Evolutionary conservation across 23 tunicate genomes (phyloP), one percentile per base, ranked within the genome.

Genomic region (Trididemnum nubilum): DNA sequence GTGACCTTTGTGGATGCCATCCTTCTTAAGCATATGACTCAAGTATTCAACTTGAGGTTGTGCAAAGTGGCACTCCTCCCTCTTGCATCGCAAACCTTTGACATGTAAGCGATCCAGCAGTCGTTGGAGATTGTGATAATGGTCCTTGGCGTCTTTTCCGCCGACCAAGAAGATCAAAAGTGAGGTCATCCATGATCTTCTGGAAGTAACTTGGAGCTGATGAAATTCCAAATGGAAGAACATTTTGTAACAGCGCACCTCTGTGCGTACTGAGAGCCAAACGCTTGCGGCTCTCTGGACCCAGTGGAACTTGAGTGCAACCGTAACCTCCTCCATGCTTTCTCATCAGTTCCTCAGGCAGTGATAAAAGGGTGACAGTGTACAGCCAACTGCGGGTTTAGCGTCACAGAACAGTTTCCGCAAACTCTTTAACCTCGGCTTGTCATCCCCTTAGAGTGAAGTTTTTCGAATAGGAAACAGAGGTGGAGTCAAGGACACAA

Each of bases 1-100:
- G 9, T 2, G 25, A 24, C 40, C 35, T 61, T 78, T 78, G 30
- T 1, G 18, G 31, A 78, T 61, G 69, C 83, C 83, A 3, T 60
- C 32, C 2, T 23, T 33, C 1, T 58, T n/a, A 23, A 78, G 32
- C 54, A 44, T 7, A 34, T 78, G 49, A n/a, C 83, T 71, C 3
- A 78, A n/a, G 33, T 78, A 78, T 31, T 76, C 81, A 30, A 76
- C 64, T 34, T 51, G 61, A 1, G 64, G 32, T 76, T 76, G 81
- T 21, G 81, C 81, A 76, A 76, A 76, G 18, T 23, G 19, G 2
- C 81, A 76, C 30, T 76, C 50, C 21, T 51, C 35, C 15, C 25
- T 76, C 2, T 22, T 30, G 35, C 81, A 76, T 28, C 64, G 64
- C 61, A 76, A 35, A 2, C 81, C 81, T 15, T 76, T 76, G 1